phyloP scores from a whole-genome alignment of 2,113 vertebrate genomes.

The Lates calcarifer region DNA sequence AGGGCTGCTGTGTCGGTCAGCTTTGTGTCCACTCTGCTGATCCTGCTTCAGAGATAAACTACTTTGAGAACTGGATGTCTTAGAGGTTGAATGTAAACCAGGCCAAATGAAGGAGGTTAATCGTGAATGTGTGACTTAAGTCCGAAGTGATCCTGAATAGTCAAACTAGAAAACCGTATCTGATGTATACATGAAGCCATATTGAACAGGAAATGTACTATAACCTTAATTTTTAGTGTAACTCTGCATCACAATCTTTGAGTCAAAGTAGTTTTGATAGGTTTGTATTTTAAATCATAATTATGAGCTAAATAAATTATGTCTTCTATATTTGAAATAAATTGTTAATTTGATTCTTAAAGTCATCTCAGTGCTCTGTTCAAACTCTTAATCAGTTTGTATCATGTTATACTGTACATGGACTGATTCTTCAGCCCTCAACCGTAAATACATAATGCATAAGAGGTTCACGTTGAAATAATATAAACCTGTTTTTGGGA shows the following conservation, averaged over 20 bases:
- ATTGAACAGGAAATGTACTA: conserved; percentile 35
- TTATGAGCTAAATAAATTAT: conserved; percentile 35
- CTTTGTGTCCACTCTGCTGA: conserved; percentile 60
- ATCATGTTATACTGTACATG: neutral
- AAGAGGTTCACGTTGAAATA: neutral
- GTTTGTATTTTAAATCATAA: conserved; percentile 56
- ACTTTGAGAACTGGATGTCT: neutral
- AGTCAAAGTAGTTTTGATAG: conserved; percentile 39
- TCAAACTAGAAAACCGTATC: conserved; percentile 26
- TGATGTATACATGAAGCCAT: conserved; percentile 57
- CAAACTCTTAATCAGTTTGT: neutral
- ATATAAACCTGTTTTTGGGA: too few relatives aligned
- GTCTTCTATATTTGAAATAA: conserved; percentile 65
- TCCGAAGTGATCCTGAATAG: conserved; percentile 7
- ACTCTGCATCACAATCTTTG: conserved; percentile 8
- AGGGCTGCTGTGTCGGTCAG: conserved; percentile 38
- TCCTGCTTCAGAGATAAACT: conserved; percentile 65
- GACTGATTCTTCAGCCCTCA: neutral
- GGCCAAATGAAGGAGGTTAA: conserved; percentile 43
- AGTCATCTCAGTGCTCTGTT: conserved; percentile 33
- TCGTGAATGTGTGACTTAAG: neutral
- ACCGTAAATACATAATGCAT: neutral
- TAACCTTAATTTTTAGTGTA: conserved; percentile 24
- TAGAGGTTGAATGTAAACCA: neutral
- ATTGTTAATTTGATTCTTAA: conserved; percentile 50